These are phyloP conservation scores for Phragmatobia fuliginosa DNA, from an alignment of 2,888 invertebrate genomes.

Conservation along the genomic window DNA sequence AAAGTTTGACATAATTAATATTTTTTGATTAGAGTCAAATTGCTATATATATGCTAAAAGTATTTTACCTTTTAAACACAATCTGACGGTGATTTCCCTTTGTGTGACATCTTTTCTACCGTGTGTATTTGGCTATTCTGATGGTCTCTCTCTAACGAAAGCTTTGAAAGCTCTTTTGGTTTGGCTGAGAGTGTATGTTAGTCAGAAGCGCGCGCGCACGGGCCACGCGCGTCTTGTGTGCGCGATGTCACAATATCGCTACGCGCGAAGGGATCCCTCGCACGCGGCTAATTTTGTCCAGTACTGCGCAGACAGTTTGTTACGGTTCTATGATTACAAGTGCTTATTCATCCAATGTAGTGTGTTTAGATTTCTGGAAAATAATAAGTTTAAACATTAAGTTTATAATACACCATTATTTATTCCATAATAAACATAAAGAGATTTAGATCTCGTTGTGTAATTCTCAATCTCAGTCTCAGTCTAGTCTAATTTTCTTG, in stretches of 20 bases:
- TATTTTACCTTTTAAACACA: conserved; percentile 47
- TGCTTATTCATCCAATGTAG: conserved; percentile 43
- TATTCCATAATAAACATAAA: background rate
- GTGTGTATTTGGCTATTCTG: conserved; percentile 66
- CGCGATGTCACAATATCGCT: conserved; percentile 49
- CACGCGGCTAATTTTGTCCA: conserved; percentile 61
- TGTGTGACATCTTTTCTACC: conserved; percentile 55
- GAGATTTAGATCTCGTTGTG: background rate
- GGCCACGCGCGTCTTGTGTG: conserved; percentile 65
- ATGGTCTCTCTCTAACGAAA: conserved; percentile 71
- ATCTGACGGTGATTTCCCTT: conserved; percentile 61
- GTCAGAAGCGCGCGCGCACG: conserved; percentile 81
- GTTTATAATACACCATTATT: conserved; percentile 13
- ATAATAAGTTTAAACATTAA: conserved; percentile 34
- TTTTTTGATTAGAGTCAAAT: background rate
- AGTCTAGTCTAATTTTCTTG: background rate
- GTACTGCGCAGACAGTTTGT: conserved; percentile 54
- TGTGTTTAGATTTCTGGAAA: conserved; percentile 58
- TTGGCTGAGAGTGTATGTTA: conserved; percentile 66
- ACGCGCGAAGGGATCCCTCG: conserved; percentile 45
- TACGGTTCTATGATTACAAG: conserved; percentile 53
- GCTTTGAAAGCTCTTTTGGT: conserved; percentile 75
- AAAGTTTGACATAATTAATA: background rate
- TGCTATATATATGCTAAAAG: too few species aligned
- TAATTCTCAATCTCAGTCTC: background rate